Base-by-base conservation (phyloP, 2,888 invertebrate species). In the Acheta domesticus region DNA sequence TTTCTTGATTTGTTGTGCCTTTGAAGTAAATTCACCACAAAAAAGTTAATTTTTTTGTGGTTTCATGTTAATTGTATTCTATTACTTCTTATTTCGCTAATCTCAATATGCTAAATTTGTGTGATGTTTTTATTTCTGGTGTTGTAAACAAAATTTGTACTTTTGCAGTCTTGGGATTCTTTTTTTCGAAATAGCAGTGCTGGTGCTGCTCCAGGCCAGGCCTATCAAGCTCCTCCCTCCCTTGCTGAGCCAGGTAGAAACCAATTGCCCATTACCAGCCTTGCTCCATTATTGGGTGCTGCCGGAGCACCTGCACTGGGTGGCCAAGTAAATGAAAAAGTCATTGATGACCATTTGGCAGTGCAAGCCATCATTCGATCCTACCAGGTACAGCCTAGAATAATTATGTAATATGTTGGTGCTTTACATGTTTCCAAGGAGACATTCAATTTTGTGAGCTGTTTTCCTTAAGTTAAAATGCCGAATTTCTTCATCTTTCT, bases 361-460 rank as follows among this genome's bases (percentile, higher is more conserved):
- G 98, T 99, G 19, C 99, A 99, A 87, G 96, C 98, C 80, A 97
- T 99, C 87, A 99, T 99, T 87, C 91, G 99, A 86, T 98, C 98
- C 86, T 99, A 99, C 87, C 99, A 99, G 96, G 99, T 99, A 92
- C 49, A 36, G 36, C 36, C 5, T 23, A n/a, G 4, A n/a, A 23
- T 23, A 50, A 11, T 21, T 11, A 19, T 12, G 1, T 76, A 16
- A 48, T 12, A 11, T 12, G 23, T 76, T 12, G n/a, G 23, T 23
- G 12, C 23, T 76, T 36, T 2, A 14, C n/a, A 21, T 23, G 23
- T 20, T 76, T 1, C 36, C 8, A 8, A 36, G n/a, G n/a, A 49
- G 75, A 19, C 23, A 21, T 74, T 49, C 74, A 78, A 80, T 81
- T n/a, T 75, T 78, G 16, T 78, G 19, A 16, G 11, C 11, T 16